These are phyloP conservation scores for Dendrolimus kikuchii DNA, from an alignment of 1,140 invertebrate species.

Conservation along the genomic window DNA sequence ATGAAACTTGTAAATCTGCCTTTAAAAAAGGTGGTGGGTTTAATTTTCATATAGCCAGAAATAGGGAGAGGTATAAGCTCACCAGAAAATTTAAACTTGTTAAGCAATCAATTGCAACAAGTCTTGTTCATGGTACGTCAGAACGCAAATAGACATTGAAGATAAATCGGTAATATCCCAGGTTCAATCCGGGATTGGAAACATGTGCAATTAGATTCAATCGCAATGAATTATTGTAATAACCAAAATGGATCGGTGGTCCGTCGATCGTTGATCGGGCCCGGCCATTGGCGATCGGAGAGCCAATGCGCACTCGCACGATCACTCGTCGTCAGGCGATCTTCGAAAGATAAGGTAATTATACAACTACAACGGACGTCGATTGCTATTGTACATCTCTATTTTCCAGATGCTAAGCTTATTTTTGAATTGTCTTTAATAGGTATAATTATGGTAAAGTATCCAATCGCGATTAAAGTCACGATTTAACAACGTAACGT, in stretches of 20 bases:
- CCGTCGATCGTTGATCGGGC: slow-evolving; percentile 45
- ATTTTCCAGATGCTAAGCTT: slow-evolving; percentile 56
- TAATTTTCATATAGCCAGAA: too few relatives aligned
- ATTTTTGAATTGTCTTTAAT: slow-evolving; percentile 23
- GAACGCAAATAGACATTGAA: slow-evolving; percentile 7
- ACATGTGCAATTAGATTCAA: slow-evolving; percentile 61
- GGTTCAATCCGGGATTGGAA: slow-evolving; percentile 43
- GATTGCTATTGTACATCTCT: slow-evolving; percentile 52
- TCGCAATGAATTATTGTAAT: slow-evolving; percentile 68
- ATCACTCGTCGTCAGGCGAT: slow-evolving; percentile 42
- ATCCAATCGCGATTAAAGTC: slow-evolving; percentile 33
- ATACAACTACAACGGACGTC: slow-evolving; percentile 41
- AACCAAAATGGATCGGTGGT: slow-evolving; percentile 65
- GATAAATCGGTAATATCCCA: slow-evolving; percentile 37
- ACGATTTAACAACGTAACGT: slow-evolving; percentile 22
- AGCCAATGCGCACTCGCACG: slow-evolving; percentile 62
- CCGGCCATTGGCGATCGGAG: slow-evolving; percentile 44
- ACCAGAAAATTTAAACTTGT: too few relatives aligned
- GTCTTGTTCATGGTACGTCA: too few relatives aligned
- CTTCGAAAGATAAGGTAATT: slow-evolving; percentile 61
- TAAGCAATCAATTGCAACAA: too few relatives aligned
- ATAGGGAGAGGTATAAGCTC: too few relatives aligned
- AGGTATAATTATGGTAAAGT: slow-evolving; percentile 22
- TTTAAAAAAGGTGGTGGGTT: too few relatives aligned
- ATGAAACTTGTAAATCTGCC: too few relatives aligned